Percentiles rank a stretch among this genome's conserved stretches.
phyloP scores from a whole-genome alignment of 2,888 invertebrate genomes.

The Mesoligia furuncula region DNA sequence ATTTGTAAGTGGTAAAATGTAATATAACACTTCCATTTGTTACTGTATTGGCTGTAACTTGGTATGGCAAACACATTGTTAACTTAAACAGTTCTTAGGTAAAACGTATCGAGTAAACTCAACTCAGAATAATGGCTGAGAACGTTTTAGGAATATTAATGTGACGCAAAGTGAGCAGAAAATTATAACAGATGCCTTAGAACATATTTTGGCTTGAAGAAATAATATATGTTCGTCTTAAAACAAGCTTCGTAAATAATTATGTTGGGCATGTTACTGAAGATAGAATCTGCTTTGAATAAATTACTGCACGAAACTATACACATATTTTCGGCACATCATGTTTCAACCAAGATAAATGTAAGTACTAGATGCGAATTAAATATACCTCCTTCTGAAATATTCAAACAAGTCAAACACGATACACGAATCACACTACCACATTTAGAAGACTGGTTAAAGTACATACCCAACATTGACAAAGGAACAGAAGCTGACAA shows the following conservation, averaged over 20 bases:
- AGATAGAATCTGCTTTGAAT: constrained; percentile 47
- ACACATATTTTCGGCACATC: constrained; percentile 7
- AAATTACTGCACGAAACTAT: constrained; percentile 37
- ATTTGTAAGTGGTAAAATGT: constrained; percentile 77
- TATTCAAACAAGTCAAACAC: not conserved
- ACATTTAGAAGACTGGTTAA: not conserved
- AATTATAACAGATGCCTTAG: constrained; percentile 71
- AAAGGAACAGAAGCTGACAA: not conserved
- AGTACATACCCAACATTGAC: not conserved
- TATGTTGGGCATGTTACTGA: constrained; percentile 34
- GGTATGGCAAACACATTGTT: constrained; percentile 75
- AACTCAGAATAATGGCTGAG: constrained; percentile 78
- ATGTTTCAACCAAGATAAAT: constrained; percentile 19
- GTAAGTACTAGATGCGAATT: not conserved
- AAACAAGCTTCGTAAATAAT: constrained; percentile 49
- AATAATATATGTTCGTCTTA: constrained; percentile 44
- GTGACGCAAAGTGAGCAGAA: constrained; percentile 69
- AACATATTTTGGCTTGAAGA: constrained; percentile 43
- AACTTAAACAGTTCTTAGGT: constrained; percentile 70
- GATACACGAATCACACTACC: not conserved
- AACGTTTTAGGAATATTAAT: constrained; percentile 83
- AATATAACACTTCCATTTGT: constrained; percentile 83
- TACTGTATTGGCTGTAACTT: constrained; percentile 77
- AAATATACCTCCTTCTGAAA: not conserved
- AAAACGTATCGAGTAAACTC: constrained; percentile 74